Evolutionary conservation across 2,113 vertebrate genomes (phyloP), one percentile per base, ranked within the genome.

Genomic region (Antidorcas marsupialis): DNA sequence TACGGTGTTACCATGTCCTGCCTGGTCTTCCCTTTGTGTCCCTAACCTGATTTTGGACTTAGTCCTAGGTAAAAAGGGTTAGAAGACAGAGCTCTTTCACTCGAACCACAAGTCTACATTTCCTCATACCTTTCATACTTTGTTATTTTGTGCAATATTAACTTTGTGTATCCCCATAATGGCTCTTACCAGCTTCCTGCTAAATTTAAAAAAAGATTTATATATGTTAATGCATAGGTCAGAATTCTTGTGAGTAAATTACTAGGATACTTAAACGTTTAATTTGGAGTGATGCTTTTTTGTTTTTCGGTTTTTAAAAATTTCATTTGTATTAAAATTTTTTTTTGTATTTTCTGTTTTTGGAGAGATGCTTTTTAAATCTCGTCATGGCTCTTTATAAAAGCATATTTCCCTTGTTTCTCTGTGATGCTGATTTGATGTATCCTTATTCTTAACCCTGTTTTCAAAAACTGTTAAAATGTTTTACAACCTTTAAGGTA

Each of bases 111-210:
- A 64, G 43, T 60, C 74, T 88, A 1, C 1, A 36, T 76, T 96
- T 97, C 84, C 57, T 95, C 89, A 93, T 96, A 87, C 52, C 57
- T 87, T 85, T 67, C 57, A 62, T 93, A 81, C 17, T 88, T 87
- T 13, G 8, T 59, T 76, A 3, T 60, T 88, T 88, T 39, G 59
- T 55, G 88, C 89, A 74, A 96, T 95, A 91, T 88, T 88, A 95
- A 64, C 81, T 87, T 90, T 50, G 30, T 62, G 19, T 74, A 11
- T 11, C 30, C 27, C 43, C n/a, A 3, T 76, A 95, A 74, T 88
- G 39, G 36, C 43, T 87, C n/a, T 95, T 30, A 6, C 60, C 57
- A 91, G 83, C 43, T 81, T 97, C 62, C 79, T 74, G 57, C n/a
- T 84, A 57, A 91, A 39, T n/a, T n/a, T 33, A 64, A 64, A 64